These are phyloP conservation scores for Cyprinodon diabolis DNA, from an alignment of 2,797 vertebrate genomes.

Conservation along the genomic window DNA sequence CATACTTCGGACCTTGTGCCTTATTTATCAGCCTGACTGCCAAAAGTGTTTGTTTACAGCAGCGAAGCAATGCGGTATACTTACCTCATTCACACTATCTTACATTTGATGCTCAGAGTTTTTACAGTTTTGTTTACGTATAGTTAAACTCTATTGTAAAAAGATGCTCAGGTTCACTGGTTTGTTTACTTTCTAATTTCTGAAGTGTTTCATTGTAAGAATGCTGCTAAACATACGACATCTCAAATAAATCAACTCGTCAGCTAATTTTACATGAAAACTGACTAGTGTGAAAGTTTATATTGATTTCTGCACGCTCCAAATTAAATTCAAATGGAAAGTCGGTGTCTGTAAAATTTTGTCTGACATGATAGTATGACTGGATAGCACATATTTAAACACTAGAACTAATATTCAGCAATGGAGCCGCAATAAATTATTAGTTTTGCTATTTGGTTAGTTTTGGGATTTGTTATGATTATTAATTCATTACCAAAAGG, in stretches of 20 bases:
- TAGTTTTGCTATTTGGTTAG: too few relatives aligned
- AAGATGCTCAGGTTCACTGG: neutral
- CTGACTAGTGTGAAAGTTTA: slow-evolving; percentile 8
- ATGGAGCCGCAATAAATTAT: too few relatives aligned
- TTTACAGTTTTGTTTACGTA: too few relatives aligned
- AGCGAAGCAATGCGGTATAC: slow-evolving; percentile 33
- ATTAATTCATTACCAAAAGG: too few relatives aligned
- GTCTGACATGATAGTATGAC: neutral
- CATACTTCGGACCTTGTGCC: slow-evolving; percentile 3
- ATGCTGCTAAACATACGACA: slow-evolving; percentile 6
- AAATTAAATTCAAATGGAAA: slow-evolving; percentile 26
- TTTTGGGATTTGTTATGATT: too few relatives aligned
- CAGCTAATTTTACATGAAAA: neutral
- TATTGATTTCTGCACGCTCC: slow-evolving; percentile 23
- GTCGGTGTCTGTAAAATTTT: slow-evolving; percentile 13
- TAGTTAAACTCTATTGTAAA: neutral
- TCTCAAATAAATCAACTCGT: slow-evolving; percentile 8
- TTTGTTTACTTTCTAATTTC: slow-evolving; percentile 24
- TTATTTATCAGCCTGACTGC: slow-evolving; percentile 19
- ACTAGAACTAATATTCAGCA: too few relatives aligned
- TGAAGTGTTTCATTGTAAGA: slow-evolving; percentile 17
- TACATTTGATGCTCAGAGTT: neutral
- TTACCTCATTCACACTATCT: neutral
- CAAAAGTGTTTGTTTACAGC: slow-evolving; percentile 48
- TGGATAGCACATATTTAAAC: too few relatives aligned